Evolutionary conservation across 2,797 vertebrate genomes (phyloP).

Genomic region (Betta splendens): DNA sequence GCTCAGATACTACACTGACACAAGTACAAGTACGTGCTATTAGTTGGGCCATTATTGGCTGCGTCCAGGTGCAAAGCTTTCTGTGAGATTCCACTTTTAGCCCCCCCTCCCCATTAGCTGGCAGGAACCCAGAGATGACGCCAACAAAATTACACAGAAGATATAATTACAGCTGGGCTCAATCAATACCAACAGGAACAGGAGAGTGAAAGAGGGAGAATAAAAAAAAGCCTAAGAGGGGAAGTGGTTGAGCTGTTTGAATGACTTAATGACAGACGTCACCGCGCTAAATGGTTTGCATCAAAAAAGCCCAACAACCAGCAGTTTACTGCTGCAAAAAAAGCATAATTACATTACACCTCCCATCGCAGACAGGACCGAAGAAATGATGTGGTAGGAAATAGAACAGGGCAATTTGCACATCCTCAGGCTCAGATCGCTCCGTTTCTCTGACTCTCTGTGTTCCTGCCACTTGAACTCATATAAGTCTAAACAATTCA

Average conservation of each 20-base stretch:
- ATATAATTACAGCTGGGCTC: constrained; percentile 76
- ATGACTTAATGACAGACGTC: constrained; percentile 63
- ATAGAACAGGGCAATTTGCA: constrained; percentile 25
- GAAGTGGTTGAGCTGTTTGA: constrained; percentile 56
- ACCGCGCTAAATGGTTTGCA: constrained; percentile 48
- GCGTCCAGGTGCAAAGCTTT: constrained; percentile 66
- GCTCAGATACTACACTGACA: constrained; percentile 26
- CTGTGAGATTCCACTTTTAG: constrained; percentile 66
- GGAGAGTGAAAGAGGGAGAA: constrained; percentile 52
- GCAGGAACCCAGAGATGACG: constrained; percentile 66
- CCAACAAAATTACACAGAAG: constrained; percentile 72
- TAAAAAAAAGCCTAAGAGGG: constrained; percentile 44
- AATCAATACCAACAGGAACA: constrained; percentile 71
- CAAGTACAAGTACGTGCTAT: constrained; percentile 37
- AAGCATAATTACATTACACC: constrained; percentile 34
- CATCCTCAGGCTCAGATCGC: constrained; percentile 14
- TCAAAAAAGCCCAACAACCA: constrained; percentile 36
- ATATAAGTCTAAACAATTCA: constrained; percentile 6
- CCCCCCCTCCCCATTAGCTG: constrained; percentile 66
- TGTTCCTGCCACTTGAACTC: constrained; percentile 10
- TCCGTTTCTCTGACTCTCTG: constrained; percentile 18
- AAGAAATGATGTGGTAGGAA: constrained; percentile 30
- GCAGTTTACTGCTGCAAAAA: constrained; percentile 28
- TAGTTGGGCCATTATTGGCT: constrained; percentile 38
- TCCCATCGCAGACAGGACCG: constrained; percentile 18